Evolutionary conservation across 1,140 invertebrate species (phyloP).

Genomic region (Drosophila lini): DNA sequence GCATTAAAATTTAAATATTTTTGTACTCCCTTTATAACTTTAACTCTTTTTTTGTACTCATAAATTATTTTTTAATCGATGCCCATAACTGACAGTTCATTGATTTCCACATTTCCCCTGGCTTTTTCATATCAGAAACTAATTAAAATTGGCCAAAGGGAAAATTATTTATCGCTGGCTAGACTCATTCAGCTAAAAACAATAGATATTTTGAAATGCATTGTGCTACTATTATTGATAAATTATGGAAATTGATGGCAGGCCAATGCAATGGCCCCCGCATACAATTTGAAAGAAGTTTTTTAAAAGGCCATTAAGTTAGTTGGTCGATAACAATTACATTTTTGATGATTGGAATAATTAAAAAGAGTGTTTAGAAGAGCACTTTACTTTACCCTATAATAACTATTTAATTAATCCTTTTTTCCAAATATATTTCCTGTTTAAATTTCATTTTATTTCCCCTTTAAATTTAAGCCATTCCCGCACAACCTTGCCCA

Average conservation of each 20-base stretch:
- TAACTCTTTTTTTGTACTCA: background rate
- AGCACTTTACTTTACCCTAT: background rate
- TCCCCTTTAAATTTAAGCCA: background rate
- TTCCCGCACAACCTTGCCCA: background rate
- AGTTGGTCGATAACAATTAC: background rate
- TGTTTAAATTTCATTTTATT: background rate
- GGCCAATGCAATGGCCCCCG: background rate
- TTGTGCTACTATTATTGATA: background rate
- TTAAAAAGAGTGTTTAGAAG: background rate
- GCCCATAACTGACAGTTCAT: conserved; percentile 11
- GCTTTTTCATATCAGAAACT: conserved; percentile 21
- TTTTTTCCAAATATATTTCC: background rate
- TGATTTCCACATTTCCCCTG: conserved; percentile 10
- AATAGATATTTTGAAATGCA: conserved; percentile 24
- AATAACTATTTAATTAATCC: background rate
- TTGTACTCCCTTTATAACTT: background rate
- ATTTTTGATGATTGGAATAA: background rate
- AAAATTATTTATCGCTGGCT: conserved; percentile 22
- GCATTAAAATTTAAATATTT: background rate
- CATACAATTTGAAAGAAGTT: background rate
- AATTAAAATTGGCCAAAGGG: conserved; percentile 35
- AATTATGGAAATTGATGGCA: conserved; percentile 13
- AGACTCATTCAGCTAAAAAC: conserved; percentile 36
- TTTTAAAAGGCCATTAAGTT: conserved; percentile 12
- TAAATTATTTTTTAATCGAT: background rate